phyloP scores from a whole-genome alignment of 2,888 invertebrate genomes.

The Xestia sexstrigata region DNA sequence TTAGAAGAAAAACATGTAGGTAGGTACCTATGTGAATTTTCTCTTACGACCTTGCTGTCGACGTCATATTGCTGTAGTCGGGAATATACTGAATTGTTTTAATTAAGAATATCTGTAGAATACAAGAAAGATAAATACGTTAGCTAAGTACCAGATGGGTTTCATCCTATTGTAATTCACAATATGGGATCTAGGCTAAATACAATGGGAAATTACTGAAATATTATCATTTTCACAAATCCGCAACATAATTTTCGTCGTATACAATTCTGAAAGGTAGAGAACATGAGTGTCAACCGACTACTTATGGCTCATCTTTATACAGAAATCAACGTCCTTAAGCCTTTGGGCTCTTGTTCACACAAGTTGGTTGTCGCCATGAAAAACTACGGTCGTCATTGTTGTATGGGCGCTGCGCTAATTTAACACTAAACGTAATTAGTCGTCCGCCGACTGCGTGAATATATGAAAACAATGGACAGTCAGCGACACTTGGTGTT shows the following conservation, averaged over 20 bases:
- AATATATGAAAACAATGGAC: background rate
- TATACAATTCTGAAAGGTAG: background rate
- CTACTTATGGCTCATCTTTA: background rate
- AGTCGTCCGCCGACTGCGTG: background rate
- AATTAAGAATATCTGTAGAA: background rate
- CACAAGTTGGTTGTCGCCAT: background rate
- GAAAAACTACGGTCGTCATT: background rate
- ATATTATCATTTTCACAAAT: background rate
- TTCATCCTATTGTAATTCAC: too few species aligned
- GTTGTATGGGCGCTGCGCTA: background rate
- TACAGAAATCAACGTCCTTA: background rate
- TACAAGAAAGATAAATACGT: background rate
- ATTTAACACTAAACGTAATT: background rate
- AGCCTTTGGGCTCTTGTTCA: background rate
- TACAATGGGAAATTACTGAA: background rate
- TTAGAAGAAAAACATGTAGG: constrained; percentile 2
- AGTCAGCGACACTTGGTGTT: background rate
- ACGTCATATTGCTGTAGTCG: background rate
- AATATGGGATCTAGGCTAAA: background rate
- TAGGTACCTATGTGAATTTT: constrained; percentile 3
- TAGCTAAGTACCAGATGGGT: too few species aligned
- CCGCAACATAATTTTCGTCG: too few species aligned
- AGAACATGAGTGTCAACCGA: background rate
- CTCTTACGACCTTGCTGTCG: constrained; percentile 18
- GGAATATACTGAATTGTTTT: background rate